Evolutionary conservation across 2,113 vertebrate species (phyloP).

Genomic region (Xiphorhynchus elegans): DNA sequence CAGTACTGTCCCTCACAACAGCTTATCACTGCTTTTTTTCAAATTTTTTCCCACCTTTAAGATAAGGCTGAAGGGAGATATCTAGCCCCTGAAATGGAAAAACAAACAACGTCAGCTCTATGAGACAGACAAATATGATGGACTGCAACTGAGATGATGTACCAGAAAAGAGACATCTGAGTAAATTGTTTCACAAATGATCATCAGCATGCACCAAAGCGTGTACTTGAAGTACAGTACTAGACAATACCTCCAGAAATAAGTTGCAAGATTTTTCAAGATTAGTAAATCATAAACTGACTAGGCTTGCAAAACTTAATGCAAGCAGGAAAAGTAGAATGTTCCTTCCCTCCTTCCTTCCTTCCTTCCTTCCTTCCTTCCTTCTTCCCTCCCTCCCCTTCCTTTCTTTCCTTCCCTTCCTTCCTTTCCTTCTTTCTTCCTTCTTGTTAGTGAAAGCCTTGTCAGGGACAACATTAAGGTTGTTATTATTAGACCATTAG

Average conservation of each 20-base stretch:
- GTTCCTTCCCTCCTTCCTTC: not conserved
- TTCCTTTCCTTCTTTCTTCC: not conserved
- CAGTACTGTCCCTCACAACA: not conserved
- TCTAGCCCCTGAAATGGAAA: not conserved
- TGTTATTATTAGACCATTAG: not conserved
- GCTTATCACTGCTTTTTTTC: fast-evolving
- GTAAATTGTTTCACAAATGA: not conserved
- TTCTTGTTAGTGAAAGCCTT: not conserved
- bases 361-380: not conserved
- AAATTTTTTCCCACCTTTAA: not conserved
- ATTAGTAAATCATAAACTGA: not conserved
- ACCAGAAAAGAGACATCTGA: not conserved
- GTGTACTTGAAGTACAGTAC: not conserved
- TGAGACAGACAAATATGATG: not conserved
- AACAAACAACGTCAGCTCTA: not conserved
- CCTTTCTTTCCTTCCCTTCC: too few relatives aligned
- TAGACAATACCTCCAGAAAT: not conserved
- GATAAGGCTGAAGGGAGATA: not conserved
- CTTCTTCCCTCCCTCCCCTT: too few relatives aligned
- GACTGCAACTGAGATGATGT: not conserved
- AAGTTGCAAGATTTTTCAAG: not conserved
- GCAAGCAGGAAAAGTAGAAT: not conserved
- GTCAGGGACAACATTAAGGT: not conserved
- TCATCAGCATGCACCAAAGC: not conserved
- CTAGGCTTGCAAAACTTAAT: not conserved